Evolutionary conservation across 2,797 vertebrate genomes (phyloP).

Genomic region (Semotilus atromaculatus): DNA sequence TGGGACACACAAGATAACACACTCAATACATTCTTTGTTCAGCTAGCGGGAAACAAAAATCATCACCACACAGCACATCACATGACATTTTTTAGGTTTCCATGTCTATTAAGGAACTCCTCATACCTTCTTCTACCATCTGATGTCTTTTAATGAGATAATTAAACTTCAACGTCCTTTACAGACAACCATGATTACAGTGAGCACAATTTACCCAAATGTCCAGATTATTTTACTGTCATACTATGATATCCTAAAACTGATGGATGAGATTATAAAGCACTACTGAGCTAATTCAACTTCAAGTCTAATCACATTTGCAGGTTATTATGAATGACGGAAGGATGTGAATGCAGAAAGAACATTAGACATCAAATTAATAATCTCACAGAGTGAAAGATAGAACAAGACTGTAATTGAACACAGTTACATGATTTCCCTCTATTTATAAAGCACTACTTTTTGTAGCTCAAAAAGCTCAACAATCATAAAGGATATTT

Average conservation of each 20-base stretch:
- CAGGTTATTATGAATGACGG: neutral
- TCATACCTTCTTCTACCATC: neutral
- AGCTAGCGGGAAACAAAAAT: neutral
- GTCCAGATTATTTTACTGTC: neutral
- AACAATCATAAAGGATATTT: neutral
- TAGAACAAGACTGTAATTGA: neutral
- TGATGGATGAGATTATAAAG: slow-evolving; percentile 11
- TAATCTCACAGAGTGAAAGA: neutral
- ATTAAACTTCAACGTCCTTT: slow-evolving; percentile 4
- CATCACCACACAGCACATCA: slow-evolving; percentile 20
- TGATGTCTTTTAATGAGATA: neutral
- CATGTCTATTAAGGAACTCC: neutral
- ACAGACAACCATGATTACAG: slow-evolving; percentile 18
- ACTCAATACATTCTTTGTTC: slow-evolving; percentile 25
- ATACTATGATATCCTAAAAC: neutral
- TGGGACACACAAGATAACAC: neutral
- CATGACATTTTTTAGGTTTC: slow-evolving; percentile 21
- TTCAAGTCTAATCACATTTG: neutral
- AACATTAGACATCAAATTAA: neutral
- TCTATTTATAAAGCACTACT: neutral
- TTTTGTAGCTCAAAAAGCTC: neutral
- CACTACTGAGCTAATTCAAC: neutral
- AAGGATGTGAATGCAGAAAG: neutral
- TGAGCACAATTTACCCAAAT: neutral
- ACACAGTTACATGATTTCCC: neutral